phyloP scores from a whole-genome alignment of 1,140 invertebrate genomes.

The Dufourea novaeangliae region DNA sequence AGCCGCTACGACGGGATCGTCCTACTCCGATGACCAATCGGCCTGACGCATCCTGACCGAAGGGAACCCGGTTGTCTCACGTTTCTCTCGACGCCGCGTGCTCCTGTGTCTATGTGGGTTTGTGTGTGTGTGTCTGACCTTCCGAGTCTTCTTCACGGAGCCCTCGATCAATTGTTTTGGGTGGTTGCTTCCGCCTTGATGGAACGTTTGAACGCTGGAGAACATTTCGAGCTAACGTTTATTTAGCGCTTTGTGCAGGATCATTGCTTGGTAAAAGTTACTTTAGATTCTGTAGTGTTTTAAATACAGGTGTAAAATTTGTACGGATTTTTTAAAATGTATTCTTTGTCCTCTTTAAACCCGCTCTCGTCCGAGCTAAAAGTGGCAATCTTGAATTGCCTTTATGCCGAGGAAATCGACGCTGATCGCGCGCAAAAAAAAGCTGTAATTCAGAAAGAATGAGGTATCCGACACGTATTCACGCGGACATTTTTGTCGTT shows the following conservation, averaged over 20 bases:
- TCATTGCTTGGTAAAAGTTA: no score
- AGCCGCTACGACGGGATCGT: constrained; percentile 54
- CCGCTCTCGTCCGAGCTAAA: background rate
- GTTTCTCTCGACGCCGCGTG: constrained; percentile 41
- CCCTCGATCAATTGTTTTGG: background rate
- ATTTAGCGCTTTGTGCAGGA: no score
- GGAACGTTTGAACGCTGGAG: no score
- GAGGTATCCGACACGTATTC: background rate
- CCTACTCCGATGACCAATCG: constrained; percentile 69
- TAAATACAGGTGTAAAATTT: no score
- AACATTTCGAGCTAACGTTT: no score
- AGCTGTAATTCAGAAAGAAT: background rate
- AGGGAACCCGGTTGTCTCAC: constrained; percentile 60
- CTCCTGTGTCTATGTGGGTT: background rate
- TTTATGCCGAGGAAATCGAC: background rate
- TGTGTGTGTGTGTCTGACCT: background rate
- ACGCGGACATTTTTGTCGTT: background rate
- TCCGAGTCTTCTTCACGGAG: background rate
- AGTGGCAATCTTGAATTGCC: background rate
- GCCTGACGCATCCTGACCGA: constrained; percentile 54
- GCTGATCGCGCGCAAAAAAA: background rate
- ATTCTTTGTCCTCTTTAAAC: no score
- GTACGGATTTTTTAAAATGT: no score
- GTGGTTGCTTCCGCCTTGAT: background rate
- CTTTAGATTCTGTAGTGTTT: no score